Base-by-base conservation (phyloP, 2,113 vertebrate species). In the Hystrix cristata region DNA sequence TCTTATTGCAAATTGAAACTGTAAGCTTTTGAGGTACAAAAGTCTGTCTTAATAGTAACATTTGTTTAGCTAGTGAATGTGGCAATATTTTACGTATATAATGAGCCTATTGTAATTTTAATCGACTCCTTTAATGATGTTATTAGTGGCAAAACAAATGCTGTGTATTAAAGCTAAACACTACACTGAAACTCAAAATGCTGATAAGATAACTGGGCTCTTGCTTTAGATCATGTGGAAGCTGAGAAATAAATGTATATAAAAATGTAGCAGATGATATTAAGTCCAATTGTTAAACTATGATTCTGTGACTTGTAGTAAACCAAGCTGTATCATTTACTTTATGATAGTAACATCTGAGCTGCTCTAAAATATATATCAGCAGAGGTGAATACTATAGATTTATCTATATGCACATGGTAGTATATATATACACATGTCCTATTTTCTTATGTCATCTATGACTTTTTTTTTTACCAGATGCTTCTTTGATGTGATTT, bases 391-490 rank as follows among this genome's bases (percentile, higher is more conserved):
- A 98, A 98, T 99, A 98, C 97, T 99, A 98, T 99, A 99, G 99
- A 99, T 98, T 98, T 98, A 38, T 38, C 79, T 98, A 98, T 98
- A 98, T 98, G 98, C 92, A 95, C 98, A 69, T n/a, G n/a, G 19
- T 69, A 34, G 65, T 99, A 99, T 98, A 95, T 98, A 99, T 97
- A 94, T 21, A 87, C 60, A 96, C 87, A 92, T 43, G 67, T 71
- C 98, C 98, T 99, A 99, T 99, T 99, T 99, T 99, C 99, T 98
- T 99, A 99, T 97, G 97, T 98, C 98, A 98, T 98, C 98, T 97
- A 94, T 98, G 98, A 97, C 98, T 38, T 98, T 98, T 99, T 99
- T 99, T 57, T 99, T 98, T 99, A 99, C 98, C 97, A 98, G 98
- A 97, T 98, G 98, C 98, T 97, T 98, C 98, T 99, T 98, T 98